Conservation (phyloP, 2,797 vertebrate species). For the Dermochelys coriacea region DNA sequence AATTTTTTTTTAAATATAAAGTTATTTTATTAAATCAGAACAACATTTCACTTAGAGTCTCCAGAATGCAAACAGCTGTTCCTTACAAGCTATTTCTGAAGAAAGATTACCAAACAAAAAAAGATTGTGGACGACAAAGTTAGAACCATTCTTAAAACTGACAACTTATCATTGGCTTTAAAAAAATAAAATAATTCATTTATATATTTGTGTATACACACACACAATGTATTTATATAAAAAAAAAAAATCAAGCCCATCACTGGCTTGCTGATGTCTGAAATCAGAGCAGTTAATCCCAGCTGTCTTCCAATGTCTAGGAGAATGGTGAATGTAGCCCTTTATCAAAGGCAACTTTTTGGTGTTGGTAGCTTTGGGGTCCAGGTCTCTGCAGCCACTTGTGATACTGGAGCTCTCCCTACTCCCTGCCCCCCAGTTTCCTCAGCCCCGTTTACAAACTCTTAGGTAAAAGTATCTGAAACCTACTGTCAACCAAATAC, state of each 20-base stretch:
- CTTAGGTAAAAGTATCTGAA: not conserved
- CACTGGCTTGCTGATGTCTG: not conserved
- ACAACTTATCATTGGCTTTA: slow-evolving; percentile 39
- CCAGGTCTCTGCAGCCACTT: slow-evolving; percentile 19
- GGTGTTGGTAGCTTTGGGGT: slow-evolving; percentile 62
- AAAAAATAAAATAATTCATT: slow-evolving; percentile 61
- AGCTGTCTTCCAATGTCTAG: fast-evolving
- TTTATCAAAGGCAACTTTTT: slow-evolving; percentile 64
- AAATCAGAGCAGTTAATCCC: not conserved
- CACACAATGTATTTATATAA: not conserved
- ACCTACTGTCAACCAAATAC: not conserved
- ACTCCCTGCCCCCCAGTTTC: not conserved
- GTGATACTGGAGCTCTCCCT: slow-evolving; percentile 49
- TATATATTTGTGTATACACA: not conserved
- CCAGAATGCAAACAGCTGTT: not conserved
- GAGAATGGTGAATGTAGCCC: not conserved
- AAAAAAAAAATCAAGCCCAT: not conserved
- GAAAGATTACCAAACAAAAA: not conserved
- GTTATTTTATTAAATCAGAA: slow-evolving; percentile 69
- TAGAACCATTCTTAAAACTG: not conserved
- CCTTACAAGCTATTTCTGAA: slow-evolving; percentile 30
- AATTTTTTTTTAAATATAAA: slow-evolving; percentile 52
- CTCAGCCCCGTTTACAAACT: not conserved
- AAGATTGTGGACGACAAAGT: not conserved
- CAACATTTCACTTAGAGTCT: not conserved